phyloP scores from a whole-genome alignment of 2,888 invertebrate species.

The Heliconius ismenius region DNA sequence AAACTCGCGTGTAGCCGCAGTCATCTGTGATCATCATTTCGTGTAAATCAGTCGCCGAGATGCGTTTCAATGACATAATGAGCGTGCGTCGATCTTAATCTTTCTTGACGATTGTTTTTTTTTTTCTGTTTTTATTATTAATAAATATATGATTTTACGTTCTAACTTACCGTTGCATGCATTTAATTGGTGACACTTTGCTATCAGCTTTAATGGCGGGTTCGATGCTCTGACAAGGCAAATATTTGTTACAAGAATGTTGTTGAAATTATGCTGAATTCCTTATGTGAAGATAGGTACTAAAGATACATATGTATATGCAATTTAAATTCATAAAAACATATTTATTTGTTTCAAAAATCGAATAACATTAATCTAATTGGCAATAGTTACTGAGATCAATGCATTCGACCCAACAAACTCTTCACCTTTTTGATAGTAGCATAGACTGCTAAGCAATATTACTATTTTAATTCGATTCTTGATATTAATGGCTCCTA shows the following conservation, averaged over 20 bases:
- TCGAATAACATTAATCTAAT: too few species aligned
- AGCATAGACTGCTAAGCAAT: neutral
- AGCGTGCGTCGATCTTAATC: conserved; percentile 47
- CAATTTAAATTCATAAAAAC: neutral
- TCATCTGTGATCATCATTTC: conserved; percentile 38
- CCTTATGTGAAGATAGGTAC: neutral
- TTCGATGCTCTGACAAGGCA: neutral
- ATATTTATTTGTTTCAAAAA: too few species aligned
- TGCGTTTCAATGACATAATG: conserved; percentile 47
- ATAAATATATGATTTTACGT: neutral
- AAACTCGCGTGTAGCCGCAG: conserved; percentile 34
- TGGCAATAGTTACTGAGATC: too few species aligned
- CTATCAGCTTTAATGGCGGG: neutral
- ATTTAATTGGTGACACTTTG: neutral
- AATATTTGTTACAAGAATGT: neutral
- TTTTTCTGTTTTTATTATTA: neutral
- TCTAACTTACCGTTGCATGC: neutral
- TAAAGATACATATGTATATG: neutral
- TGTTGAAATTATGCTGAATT: neutral
- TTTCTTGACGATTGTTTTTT: conserved; percentile 30
- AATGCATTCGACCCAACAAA: too few species aligned
- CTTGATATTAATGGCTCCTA: neutral
- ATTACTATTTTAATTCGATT: neutral
- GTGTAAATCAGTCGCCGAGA: conserved; percentile 38
- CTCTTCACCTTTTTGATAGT: too few species aligned